A percentile compares a stretch with the other conserved stretches of the same genome.
These are phyloP conservation scores for Muschampia plurimacula DNA, from an alignment of 2,888 invertebrate genomes.

Conservation along the genomic window DNA sequence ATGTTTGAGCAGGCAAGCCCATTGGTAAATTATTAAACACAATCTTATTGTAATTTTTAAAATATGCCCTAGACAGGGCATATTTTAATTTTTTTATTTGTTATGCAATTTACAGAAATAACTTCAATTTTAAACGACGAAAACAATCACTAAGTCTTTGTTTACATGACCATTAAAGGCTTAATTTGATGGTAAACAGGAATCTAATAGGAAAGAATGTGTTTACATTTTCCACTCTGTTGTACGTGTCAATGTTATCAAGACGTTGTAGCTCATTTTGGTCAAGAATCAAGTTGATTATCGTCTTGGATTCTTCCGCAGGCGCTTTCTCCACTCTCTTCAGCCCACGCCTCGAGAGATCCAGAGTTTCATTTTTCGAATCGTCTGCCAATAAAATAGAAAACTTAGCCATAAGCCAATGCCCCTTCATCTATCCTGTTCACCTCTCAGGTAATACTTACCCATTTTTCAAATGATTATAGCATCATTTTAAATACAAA, in stretches of 20 bases:
- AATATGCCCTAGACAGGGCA: too few species aligned
- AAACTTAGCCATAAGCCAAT: neutral
- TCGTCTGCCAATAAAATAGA: conserved; percentile 47
- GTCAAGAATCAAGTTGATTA: conserved; percentile 91
- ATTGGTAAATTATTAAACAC: too few species aligned
- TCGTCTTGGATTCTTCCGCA: conserved; percentile 87
- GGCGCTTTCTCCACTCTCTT: conserved; percentile 93
- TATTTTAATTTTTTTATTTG: too few species aligned
- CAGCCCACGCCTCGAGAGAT: conserved; percentile 92
- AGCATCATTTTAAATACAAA: conserved; percentile 55
- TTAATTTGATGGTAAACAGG: neutral
- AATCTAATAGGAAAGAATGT: conserved; percentile 28
- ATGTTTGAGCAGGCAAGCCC: too few species aligned
- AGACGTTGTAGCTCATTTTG: conserved; percentile 95
- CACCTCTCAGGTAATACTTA: conserved; percentile 50
- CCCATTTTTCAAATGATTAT: conserved; percentile 62
- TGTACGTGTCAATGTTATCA: conserved; percentile 94
- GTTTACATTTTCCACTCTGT: conserved; percentile 90
- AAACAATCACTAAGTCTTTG: conserved; percentile 12
- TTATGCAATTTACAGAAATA: too few species aligned
- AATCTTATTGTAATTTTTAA: too few species aligned
- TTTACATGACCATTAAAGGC: conserved; percentile 13
- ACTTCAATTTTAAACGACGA: neutral
- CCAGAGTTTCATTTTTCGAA: conserved; percentile 85
- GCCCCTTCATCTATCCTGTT: conserved; percentile 25